Percentiles rank a stretch among this genome's conserved stretches.
Evolutionary conservation across 2,888 invertebrate species (phyloP).

Genomic region (Lepas anatifera): DNA sequence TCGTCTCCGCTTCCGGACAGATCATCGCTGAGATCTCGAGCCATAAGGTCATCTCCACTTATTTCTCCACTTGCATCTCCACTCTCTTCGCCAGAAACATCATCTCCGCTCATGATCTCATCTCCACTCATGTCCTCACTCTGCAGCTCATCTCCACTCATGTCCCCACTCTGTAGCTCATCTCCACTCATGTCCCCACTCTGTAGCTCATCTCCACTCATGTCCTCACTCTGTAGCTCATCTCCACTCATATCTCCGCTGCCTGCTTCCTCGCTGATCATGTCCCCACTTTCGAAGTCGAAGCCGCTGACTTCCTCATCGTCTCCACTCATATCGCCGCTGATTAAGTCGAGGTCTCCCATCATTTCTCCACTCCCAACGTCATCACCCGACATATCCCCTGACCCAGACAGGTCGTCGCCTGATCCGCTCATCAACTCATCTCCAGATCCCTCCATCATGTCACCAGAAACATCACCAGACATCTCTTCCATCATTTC

Average conservation of each 20-base stretch:
- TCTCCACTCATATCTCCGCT: neutral
- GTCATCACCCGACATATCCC: neutral
- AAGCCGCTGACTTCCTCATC: neutral
- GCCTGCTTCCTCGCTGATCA: too few species aligned
- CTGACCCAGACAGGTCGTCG: slow-evolving; percentile 13
- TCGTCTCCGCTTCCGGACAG: neutral
- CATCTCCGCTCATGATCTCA: neutral
- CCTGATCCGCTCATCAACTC: slow-evolving; percentile 8
- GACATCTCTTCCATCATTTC: slow-evolving; percentile 30
- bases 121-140: neutral
- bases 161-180: neutral
- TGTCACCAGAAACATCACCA: slow-evolving; percentile 33
- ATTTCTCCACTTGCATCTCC: slow-evolving; percentile 1
- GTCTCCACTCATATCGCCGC: too few species aligned
- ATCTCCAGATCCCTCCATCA: slow-evolving; percentile 25
- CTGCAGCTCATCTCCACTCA: slow-evolving; percentile 12
- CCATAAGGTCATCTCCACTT: neutral
- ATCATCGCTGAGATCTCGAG: neutral
- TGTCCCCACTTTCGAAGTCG: neutral
- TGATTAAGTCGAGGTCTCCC: slow-evolving; percentile 1
- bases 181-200: neutral
- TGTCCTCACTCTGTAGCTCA: neutral
- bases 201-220: neutral
- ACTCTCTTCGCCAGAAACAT: neutral
- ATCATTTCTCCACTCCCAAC: neutral